Percentiles rank a stretch among this genome's conserved stretches.
phyloP scores from a whole-genome alignment of 2,113 vertebrate species.

The Trematomus loennbergii region DNA sequence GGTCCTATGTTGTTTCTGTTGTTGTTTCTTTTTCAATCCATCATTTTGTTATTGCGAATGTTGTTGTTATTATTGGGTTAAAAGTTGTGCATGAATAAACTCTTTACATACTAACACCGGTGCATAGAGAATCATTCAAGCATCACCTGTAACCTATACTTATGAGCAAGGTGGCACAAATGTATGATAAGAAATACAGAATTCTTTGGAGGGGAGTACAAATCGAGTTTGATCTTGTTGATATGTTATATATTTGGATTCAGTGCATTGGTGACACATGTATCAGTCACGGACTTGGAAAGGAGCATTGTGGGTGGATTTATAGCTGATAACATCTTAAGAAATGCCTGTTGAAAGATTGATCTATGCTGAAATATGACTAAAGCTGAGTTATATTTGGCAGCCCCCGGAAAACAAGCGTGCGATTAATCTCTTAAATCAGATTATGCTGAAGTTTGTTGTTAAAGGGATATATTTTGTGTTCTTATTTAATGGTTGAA shows the following conservation, averaged over 20 bases:
- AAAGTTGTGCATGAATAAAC: slow-evolving; percentile 44
- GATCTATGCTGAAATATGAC: not conserved
- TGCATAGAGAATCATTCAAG: slow-evolving; percentile 2
- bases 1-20: slow-evolving; percentile 78
- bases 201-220: not conserved
- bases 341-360: not conserved
- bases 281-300: not conserved
- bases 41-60: slow-evolving; percentile 9
- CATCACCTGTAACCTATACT: not conserved
- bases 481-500: not conserved
- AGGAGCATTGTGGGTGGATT: not conserved
- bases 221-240: not conserved
- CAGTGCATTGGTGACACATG: not conserved
- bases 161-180: not conserved
- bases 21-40: slow-evolving; percentile 54
- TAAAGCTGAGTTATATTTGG: not conserved
- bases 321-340: not conserved
- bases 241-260: not conserved
- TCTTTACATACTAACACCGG: not conserved
- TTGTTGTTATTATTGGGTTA: slow-evolving; percentile 24
- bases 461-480: not conserved
- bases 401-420: not conserved
- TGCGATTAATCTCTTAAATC: not conserved
- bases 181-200: not conserved
- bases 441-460: not conserved